Percentiles rank a stretch among this genome's conserved stretches.
phyloP scores from a whole-genome alignment of 1,140 invertebrate genomes.

The Hyles euphorbiae region DNA sequence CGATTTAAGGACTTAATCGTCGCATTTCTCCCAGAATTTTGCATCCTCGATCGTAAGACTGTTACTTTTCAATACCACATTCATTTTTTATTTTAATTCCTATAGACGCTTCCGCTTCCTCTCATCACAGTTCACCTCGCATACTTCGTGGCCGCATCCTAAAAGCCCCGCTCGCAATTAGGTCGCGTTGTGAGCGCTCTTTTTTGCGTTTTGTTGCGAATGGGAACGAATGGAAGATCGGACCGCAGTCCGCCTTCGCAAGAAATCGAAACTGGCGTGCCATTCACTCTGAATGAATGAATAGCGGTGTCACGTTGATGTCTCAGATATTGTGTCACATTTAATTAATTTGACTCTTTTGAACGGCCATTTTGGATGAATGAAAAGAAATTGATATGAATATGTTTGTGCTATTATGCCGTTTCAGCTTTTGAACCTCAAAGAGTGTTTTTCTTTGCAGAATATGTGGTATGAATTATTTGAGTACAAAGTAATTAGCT shows the following conservation, averaged over 20 bases:
- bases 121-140: no score
- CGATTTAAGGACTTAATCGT: no score
- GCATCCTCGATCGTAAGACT: no score
- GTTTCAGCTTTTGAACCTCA: no score
- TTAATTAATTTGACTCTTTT: no score
- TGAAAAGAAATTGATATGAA: no score
- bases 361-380: no score
- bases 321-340: background rate
- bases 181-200: slow-evolving; percentile 4
- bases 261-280: slow-evolving; percentile 4
- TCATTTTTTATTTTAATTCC: no score
- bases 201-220: slow-evolving; percentile 5
- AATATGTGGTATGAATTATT: background rate
- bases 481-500: background rate
- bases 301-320: slow-evolving; percentile 2
- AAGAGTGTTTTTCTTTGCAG: background rate
- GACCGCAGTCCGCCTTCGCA: slow-evolving; percentile 4
- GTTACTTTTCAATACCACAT: no score
- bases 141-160: slow-evolving; percentile 2
- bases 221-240: background rate
- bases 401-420: no score
- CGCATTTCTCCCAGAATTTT: no score
- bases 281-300: slow-evolving; percentile 3
- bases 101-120: no score
- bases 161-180: slow-evolving; percentile 9